Base-by-base conservation (phyloP, 2,113 vertebrate genomes). In the Myocastor coypus region DNA sequence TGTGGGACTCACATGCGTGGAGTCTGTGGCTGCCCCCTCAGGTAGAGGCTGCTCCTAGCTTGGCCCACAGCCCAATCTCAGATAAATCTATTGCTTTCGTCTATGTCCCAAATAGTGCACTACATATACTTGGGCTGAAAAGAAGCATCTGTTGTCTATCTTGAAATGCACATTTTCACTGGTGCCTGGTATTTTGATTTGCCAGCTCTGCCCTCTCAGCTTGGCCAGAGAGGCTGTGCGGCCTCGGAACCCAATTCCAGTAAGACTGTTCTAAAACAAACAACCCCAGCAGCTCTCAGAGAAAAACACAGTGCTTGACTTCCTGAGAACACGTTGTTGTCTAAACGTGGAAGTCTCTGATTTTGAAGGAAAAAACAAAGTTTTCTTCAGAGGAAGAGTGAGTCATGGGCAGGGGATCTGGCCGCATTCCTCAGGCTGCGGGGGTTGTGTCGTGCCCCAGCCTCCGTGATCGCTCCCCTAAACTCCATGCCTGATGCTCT, bases 281-380 rank as follows among this genome's bases (percentile, higher is more conserved):
- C 37, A 86, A 82, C 11, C 34, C 91, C 69, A 7, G 81, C 46
- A 5, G 42, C 83, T 26, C 14, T 37, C 30, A 66, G 14, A 89
- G 96, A 84, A 96, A 96, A 97, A 97, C 93, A 97, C 91, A 81
- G 32, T 20, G 2, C 32, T 50, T 20, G 59, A 92, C 95, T 97
- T 98, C 97, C 97, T 90, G 84, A 97, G 96, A 96, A 96, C 92
- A 85, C 1, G 0, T 50, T 82, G 93, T 97, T 96, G 96, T 98
- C 84, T 95, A 46, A 88, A 81, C 61, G 90, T 97, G 97, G 96
- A 97, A 96, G 95, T 98, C 96, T 96, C 96, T 0, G 83, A 89
- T 83, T 98, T n/a, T 90, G 92, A 96, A 97, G 95, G 97, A 96
- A 98, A 98, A 97, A 98, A 96, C 95, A 97, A 97, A 42, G 77